phyloP scores from a whole-genome alignment of 2,888 invertebrate genomes.

The Cantharis flavilabris region DNA sequence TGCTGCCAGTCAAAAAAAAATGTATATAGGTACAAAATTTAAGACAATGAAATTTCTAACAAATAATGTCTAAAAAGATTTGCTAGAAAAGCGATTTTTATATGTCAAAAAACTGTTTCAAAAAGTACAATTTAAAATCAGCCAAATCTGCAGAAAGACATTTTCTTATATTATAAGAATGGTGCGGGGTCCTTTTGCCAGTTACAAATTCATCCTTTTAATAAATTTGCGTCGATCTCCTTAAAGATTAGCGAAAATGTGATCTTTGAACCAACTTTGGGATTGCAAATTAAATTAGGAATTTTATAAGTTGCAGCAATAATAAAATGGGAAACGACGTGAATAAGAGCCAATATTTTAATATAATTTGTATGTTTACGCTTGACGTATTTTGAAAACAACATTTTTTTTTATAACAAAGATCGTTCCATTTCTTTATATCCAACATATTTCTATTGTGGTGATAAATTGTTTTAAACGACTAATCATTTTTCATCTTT shows the following conservation, averaged over 20 bases:
- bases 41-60: no score
- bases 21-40: no score
- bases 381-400: conserved; percentile 9
- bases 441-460: conserved; percentile 32
- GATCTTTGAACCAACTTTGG: not conserved
- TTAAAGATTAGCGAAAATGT: not conserved
- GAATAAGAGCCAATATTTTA: not conserved
- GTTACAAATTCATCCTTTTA: not conserved
- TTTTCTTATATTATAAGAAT: no score
- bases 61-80: no score
- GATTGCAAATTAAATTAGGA: not conserved
- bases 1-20: no score
- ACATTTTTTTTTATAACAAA: conserved; percentile 9
- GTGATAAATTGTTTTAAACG: conserved; percentile 41
- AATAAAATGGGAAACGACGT: not conserved
- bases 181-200: no score
- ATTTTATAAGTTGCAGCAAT: not conserved
- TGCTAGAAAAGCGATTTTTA: no score
- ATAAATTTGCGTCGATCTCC: not conserved
- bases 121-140: no score
- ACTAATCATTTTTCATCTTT: conserved; percentile 27
- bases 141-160: no score
- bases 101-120: no score
- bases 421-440: conserved; percentile 27
- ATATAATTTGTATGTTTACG: conserved; percentile 15